Evolutionary conservation across 2,888 invertebrate species (phyloP), one percentile per base, ranked within the genome.

Genomic region (Cheilosia grossa): DNA sequence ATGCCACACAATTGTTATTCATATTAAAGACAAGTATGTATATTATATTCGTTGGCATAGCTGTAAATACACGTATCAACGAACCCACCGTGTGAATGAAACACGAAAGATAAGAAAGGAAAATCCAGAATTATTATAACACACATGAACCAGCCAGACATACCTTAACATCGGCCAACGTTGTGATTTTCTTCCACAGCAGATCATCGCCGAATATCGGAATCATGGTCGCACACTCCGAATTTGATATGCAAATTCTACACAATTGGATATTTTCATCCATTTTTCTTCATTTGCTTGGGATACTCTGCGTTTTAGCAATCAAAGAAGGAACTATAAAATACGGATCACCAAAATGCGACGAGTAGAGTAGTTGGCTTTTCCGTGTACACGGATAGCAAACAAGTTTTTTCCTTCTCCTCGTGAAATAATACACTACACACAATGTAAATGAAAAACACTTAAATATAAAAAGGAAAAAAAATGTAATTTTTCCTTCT

Each of bases 161-260:
- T 88, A 92, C 91, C 90, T 92, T 89, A 64, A 91, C 91, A 89
- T 91, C 90, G 70, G 91, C 91, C 88, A 91, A 87, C 81, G 90
- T 90, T 87, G 90, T 90, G 73, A 91, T 91, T 89, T 92, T 92
- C 87, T 90, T 89, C 91, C 91, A 91, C 56, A 91, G 86, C 44
- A 89, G 90, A 87, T 91, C 92, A 89, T 92, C 91, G 82, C 92
- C 91, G 85, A 92, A 91, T 87, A 91, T 92, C 87, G 92, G 90
- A 85, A 92, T 90, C 91, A 91, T 91, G 89, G 91, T 90, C 87
- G 89, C 89, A 79, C 89, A 88, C 86, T 89, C 89, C 87, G 88
- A 88, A 87, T 91, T 89, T 87, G 90, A 89, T 80, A 92, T 91
- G 90, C 91, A 91, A 88, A 92, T 92, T 88, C 91, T 91, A 87